Conservation (phyloP, 1,140 invertebrate species). For the Gryllus bimaculatus region DNA sequence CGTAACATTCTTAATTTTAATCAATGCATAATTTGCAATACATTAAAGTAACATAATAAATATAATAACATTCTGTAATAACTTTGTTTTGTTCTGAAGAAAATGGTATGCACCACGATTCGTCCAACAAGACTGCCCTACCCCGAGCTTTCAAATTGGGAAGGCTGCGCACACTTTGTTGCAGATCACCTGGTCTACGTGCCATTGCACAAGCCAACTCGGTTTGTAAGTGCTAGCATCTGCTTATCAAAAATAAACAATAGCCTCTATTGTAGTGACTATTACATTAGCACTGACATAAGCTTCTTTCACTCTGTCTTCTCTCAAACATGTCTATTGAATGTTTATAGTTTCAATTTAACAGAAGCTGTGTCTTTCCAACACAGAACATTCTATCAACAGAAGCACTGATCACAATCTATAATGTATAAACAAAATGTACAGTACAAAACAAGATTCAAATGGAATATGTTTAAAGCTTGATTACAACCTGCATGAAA, state of each 20-base stretch:
- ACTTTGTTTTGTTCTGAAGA: conserved; percentile 34
- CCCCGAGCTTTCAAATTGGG: conserved; percentile 48
- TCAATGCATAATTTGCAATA: too few species aligned
- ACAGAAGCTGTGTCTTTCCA: not conserved
- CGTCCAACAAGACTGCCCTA: conserved; percentile 50
- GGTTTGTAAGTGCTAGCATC: conserved; percentile 41
- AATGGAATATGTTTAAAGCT: conserved; percentile 10
- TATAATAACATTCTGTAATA: too few species aligned
- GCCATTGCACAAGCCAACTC: conserved; percentile 41
- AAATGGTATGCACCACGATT: conserved; percentile 61
- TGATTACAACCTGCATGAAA: conserved; percentile 14
- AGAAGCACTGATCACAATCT: not conserved
- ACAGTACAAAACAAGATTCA: not conserved
- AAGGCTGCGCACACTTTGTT: conserved; percentile 47
- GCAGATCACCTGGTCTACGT: conserved; percentile 52
- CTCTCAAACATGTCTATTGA: not conserved
- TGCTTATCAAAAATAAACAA: conserved; percentile 12
- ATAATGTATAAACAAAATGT: not conserved
- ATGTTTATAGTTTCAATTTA: not conserved
- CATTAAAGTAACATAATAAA: too few species aligned
- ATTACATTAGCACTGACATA: not conserved
- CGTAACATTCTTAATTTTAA: too few species aligned
- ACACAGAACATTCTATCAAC: not conserved
- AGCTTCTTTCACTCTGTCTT: not conserved
- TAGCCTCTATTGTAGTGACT: not conserved